A percentile compares a stretch with the other conserved stretches of the same genome.
Evolutionary conservation across 2,113 vertebrate genomes (phyloP).

Genomic region (Poicephalus gulielmi): DNA sequence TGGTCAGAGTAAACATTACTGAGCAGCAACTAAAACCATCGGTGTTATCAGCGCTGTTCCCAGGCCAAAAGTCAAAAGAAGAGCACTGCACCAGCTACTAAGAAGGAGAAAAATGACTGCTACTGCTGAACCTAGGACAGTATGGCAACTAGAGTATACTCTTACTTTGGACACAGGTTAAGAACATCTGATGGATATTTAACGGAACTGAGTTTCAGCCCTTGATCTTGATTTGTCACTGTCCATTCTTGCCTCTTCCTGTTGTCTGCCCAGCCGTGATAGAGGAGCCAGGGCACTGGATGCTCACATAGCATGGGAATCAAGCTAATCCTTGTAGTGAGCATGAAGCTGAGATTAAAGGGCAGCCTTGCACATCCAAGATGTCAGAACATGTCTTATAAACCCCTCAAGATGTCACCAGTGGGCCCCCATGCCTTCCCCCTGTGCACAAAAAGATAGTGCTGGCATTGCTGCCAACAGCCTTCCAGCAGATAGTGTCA

Average conservation of each 20-base stretch:
- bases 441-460: not conserved
- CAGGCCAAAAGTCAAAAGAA: no score
- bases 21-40: no score
- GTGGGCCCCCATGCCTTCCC: not conserved
- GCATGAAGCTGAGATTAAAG: not conserved
- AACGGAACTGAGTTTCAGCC: not conserved
- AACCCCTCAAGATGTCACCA: not conserved
- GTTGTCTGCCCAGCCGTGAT: not conserved
- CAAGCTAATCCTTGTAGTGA: not conserved
- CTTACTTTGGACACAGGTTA: not conserved
- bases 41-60: no score
- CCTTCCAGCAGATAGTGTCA: not conserved
- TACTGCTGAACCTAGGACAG: no score
- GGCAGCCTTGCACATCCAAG: not conserved
- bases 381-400: not conserved
- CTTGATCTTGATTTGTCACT: not conserved
- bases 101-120: no score
- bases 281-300: not conserved
- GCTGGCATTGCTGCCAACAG: accelerated
- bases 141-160: not conserved
- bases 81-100: no score
- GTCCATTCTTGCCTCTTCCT: not conserved
- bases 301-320: not conserved
- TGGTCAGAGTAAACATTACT: no score
- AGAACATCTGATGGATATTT: not conserved